These are phyloP conservation scores for Dasyornis broadbenti DNA, from an alignment of 2,113 vertebrate species.

Conservation along the genomic window DNA sequence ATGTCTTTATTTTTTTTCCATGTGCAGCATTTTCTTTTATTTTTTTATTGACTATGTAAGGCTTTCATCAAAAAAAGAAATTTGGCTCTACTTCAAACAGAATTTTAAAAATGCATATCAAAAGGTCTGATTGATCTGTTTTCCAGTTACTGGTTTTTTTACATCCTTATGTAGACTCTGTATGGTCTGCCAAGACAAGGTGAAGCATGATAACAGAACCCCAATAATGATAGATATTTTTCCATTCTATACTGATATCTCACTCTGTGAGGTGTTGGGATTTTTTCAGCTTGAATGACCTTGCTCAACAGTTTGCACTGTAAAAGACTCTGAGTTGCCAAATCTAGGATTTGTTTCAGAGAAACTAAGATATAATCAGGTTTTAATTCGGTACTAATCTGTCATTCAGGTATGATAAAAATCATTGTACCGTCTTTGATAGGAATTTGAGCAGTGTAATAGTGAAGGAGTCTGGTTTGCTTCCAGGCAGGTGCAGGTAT, in stretches of 20 bases:
- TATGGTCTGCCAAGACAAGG: background rate
- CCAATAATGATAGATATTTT: background rate
- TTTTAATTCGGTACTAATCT: background rate
- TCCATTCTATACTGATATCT: background rate
- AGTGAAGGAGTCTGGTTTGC: background rate
- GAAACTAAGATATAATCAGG: background rate
- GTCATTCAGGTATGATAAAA: background rate
- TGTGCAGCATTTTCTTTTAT: background rate
- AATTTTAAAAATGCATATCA: background rate
- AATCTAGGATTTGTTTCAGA: background rate
- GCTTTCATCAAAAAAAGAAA: background rate
- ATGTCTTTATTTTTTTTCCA: background rate
- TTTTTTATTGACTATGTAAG: background rate
- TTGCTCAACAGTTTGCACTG: background rate
- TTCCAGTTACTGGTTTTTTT: background rate
- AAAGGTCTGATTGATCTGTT: background rate
- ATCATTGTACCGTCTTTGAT: background rate
- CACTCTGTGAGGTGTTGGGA: rapidly evolving
- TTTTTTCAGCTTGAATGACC: background rate
- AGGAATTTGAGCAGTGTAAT: background rate
- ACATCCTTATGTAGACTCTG: background rate
- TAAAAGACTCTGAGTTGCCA: background rate
- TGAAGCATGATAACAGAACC: background rate
- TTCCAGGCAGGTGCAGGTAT: background rate
- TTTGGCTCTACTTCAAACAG: background rate